phyloP scores from a whole-genome alignment of 2,113 vertebrate genomes.

The Pungitius pungitius region DNA sequence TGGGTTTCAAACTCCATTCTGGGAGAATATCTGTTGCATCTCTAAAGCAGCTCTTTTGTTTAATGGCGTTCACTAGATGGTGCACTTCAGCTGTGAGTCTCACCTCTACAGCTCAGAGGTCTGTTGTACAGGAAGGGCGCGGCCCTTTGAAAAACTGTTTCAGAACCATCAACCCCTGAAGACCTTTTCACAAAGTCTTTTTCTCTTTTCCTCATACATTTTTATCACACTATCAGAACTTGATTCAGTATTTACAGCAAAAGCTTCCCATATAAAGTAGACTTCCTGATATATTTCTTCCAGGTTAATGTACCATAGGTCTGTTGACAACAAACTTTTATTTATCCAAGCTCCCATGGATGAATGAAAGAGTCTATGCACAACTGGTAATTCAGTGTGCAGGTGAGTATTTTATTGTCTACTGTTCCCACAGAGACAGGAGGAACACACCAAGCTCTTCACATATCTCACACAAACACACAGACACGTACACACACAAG shows the following conservation, averaged over 20 bases:
- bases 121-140: constrained; percentile 34
- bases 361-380: constrained; percentile 5
- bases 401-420: constrained; percentile 36
- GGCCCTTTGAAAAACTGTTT: constrained; percentile 18
- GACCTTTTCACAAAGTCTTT: background rate
- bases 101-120: background rate
- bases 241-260: background rate
- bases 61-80: constrained; percentile 61
- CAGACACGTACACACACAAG: background rate
- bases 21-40: background rate
- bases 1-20: background rate
- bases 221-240: background rate
- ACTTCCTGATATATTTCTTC: background rate
- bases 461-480: constrained; percentile 2
- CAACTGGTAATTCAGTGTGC: constrained; percentile 2
- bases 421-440: background rate
- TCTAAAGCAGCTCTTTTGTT: background rate
- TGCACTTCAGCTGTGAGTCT: constrained; percentile 29
- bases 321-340: constrained; percentile 15
- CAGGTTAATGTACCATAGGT: background rate
- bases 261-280: background rate
- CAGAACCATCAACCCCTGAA: background rate
- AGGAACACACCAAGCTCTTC: background rate
- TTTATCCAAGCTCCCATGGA: background rate
- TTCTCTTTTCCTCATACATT: background rate